A percentile compares a stretch with the other conserved stretches of the same genome.
Conservation (phyloP, 2,797 vertebrate genomes). For the Pseudomugil gertrudae region DNA sequence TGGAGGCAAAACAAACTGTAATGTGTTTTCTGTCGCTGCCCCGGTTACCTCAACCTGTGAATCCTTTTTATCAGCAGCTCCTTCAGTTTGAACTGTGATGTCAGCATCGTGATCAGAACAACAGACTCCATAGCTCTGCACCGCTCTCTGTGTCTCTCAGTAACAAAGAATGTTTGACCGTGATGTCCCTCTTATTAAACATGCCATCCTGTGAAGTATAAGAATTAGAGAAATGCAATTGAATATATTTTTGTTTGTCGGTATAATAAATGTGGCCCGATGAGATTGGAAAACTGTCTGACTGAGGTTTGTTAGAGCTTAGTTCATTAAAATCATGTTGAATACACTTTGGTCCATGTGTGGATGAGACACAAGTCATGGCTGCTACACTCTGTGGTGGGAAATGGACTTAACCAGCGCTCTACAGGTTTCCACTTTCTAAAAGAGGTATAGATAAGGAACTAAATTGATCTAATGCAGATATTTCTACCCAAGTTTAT, state of each 20-base stretch:
- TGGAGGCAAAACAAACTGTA: constrained; percentile 85
- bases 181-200: constrained; percentile 62
- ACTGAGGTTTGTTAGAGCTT: constrained; percentile 30
- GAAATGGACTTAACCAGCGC: not conserved
- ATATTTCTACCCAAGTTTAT: constrained; percentile 1
- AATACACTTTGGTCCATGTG: constrained; percentile 52
- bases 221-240: constrained; percentile 74
- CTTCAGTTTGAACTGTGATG: constrained; percentile 50
- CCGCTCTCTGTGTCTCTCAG: constrained; percentile 68
- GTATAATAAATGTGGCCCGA: constrained; percentile 51
- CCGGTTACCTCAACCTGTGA: constrained; percentile 62
- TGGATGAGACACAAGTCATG: constrained; percentile 26
- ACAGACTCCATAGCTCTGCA: constrained; percentile 57
- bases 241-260: constrained; percentile 77
- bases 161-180: constrained; percentile 74
- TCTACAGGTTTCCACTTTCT: constrained; percentile 3
- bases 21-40: constrained; percentile 2
- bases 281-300: constrained; percentile 51
- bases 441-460: constrained; percentile 12
- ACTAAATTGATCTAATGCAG: not conserved
- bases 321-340: constrained; percentile 17
- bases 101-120: constrained; percentile 51
- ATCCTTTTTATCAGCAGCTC: constrained; percentile 51
- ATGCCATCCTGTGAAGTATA: constrained; percentile 77
- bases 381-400: constrained; percentile 37